Conservation (phyloP, 2,797 vertebrate genomes). For the Lagorchestes hirsutus region DNA sequence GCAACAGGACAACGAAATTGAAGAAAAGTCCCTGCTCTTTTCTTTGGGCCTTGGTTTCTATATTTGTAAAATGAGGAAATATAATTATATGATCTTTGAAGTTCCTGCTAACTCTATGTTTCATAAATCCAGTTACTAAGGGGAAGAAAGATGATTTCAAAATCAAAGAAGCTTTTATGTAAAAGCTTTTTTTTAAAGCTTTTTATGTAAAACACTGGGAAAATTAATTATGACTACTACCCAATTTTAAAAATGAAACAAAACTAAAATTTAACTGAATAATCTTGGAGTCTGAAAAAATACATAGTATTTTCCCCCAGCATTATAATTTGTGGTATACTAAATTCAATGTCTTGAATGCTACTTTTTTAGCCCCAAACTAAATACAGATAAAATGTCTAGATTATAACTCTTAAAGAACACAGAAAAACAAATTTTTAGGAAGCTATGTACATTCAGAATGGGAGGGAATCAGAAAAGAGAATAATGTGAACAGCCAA, state of each 20-base stretch:
- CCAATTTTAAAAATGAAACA: neutral
- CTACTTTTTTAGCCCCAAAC: slow-evolving; percentile 18
- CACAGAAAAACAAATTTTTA: neutral
- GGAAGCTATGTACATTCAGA: neutral
- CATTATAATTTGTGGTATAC: slow-evolving; percentile 7
- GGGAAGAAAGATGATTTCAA: neutral
- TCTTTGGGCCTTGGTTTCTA: neutral
- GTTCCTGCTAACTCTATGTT: neutral
- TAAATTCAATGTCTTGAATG: neutral
- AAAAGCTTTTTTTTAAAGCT: neutral
- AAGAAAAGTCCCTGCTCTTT: neutral
- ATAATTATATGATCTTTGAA: neutral
- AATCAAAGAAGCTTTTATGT: neutral
- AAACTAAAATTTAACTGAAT: neutral
- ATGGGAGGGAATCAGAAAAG: neutral
- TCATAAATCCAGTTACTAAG: neutral
- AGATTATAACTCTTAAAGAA: slow-evolving; percentile 60
- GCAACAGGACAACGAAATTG: neutral
- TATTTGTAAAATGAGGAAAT: neutral
- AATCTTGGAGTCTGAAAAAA: slow-evolving; percentile 23
- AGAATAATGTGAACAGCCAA: neutral
- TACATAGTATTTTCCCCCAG: neutral
- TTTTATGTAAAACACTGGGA: slow-evolving; percentile 24
- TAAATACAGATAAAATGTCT: slow-evolving; percentile 65
- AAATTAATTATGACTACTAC: neutral